Base-by-base conservation (phyloP, 1,140 invertebrate genomes). In the Nasonia longicornis region DNA sequence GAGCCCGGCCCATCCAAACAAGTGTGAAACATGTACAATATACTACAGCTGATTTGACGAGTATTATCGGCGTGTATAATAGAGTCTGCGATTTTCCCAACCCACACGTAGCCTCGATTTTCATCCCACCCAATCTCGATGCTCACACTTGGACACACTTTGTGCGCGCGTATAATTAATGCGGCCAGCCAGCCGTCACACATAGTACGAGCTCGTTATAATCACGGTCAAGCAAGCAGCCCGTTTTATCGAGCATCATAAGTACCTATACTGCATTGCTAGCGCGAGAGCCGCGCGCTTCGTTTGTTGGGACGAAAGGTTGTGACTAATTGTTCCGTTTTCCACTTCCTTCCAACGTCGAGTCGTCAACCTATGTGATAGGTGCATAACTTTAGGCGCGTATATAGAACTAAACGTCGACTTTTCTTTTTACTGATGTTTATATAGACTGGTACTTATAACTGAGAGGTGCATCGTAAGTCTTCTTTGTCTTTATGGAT, bases 301-400 rank as follows among this genome's bases (percentile, higher is more conserved):
- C 12, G 16, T 71, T 79, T 79, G 35, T 79, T 22, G 22, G 22
- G 22, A 22, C 22, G 22, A 22, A 22, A 22, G 22, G 22, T 22
- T 72, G 52, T 72, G 26, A 58, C 20, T 79, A 79, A 79, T 79
- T 42, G 42, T n/a, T 73, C 70, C 48, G 52, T 72, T 79, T 73
- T 73, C 52, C 70, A 63, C 52, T 63, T 73, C 70, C 52, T 38
- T 45, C 45, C n/a, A 14, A 26, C 20, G 42, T 38, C 73, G 35
- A 64, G 31, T 76, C n/a, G 22, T 29, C 63, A 45, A 3, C 31
- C 58, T 10, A 42, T 42, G 10, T 14, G 3, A 10, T 52, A 52
- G 16, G 16, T 42, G 22, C 64, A 66, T 42, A 22, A 2, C 7
- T 67, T 16, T 67, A 69, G 22, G 31, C 38, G 38, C 66, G 14